These are phyloP conservation scores for Nasonovia ribisnigri DNA, from an alignment of 2,888 invertebrate species.

Conservation along the genomic window DNA sequence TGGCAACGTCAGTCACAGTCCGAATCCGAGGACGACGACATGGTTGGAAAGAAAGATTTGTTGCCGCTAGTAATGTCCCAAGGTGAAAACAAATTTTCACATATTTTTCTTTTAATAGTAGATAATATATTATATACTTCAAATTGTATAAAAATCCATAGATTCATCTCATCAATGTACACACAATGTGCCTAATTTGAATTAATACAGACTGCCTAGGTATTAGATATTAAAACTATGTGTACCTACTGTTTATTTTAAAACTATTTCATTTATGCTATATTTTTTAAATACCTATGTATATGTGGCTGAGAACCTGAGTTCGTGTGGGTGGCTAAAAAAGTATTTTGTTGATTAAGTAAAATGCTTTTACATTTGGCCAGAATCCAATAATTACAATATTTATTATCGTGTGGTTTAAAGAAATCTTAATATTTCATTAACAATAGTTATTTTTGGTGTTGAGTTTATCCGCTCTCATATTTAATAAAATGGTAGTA, in stretches of 20 bases:
- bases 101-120: background rate
- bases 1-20: conserved; percentile 65
- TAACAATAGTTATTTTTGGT: background rate
- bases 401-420: background rate
- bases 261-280: background rate
- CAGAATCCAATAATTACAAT: background rate
- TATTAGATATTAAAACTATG: background rate
- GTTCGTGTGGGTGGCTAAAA: background rate
- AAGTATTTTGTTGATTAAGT: background rate
- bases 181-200: background rate
- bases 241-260: background rate
- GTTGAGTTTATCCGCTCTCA: background rate
- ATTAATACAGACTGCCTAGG: too few species aligned
- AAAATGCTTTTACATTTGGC: conserved; percentile 11
- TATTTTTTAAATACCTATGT: background rate
- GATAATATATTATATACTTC: background rate
- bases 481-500: background rate
- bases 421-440: conserved; percentile 19
- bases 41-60: conserved; percentile 63
- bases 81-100: conserved; percentile 52
- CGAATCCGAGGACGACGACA: conserved; percentile 66
- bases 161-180: background rate
- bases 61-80: conserved; percentile 55
- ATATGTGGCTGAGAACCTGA: background rate
- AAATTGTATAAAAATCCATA: background rate